Conservation (phyloP, 2,888 invertebrate genomes). For the Oscheius myriophilus region DNA sequence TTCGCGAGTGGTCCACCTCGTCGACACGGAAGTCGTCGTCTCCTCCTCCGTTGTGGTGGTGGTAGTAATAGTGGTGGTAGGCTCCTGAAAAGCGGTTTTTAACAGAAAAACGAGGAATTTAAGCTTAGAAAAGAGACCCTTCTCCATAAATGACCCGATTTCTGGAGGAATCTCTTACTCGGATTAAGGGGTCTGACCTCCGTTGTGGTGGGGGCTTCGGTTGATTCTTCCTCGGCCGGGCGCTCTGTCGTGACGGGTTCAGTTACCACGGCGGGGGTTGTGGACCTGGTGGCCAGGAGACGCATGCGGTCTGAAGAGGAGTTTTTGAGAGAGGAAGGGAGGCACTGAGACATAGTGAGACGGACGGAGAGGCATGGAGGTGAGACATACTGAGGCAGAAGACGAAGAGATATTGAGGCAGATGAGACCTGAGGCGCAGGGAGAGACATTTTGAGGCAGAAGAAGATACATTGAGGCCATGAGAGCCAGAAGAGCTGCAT, state of each 20-base stretch:
- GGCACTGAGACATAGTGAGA: too few species aligned
- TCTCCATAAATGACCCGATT: neutral
- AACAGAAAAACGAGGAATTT: too few species aligned
- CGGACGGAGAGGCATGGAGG: too few species aligned
- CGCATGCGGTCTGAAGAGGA: slow-evolving; percentile 25
- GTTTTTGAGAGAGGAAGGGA: too few species aligned
- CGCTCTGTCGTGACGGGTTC: neutral
- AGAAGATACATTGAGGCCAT: too few species aligned
- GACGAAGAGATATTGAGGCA: too few species aligned
- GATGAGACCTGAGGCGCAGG: too few species aligned
- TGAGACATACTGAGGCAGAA: too few species aligned
- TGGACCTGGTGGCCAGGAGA: slow-evolving; percentile 8
- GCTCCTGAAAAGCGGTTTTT: too few species aligned
- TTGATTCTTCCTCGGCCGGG: neutral
- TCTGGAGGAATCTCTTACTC: slow-evolving; percentile 9
- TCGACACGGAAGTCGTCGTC: slow-evolving; percentile 33
- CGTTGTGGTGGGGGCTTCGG: slow-evolving; percentile 11
- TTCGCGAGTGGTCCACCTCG: slow-evolving; percentile 18
- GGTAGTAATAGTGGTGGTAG: neutral
- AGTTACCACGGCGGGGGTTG: slow-evolving; percentile 1
- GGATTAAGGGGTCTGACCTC: slow-evolving; percentile 18
- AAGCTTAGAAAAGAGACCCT: too few species aligned
- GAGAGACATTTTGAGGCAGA: too few species aligned
- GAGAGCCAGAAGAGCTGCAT: too few species aligned
- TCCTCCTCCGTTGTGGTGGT: slow-evolving; percentile 15